Conservation (phyloP, 2,797 vertebrate species). For the Hybognathus amarus region DNA sequence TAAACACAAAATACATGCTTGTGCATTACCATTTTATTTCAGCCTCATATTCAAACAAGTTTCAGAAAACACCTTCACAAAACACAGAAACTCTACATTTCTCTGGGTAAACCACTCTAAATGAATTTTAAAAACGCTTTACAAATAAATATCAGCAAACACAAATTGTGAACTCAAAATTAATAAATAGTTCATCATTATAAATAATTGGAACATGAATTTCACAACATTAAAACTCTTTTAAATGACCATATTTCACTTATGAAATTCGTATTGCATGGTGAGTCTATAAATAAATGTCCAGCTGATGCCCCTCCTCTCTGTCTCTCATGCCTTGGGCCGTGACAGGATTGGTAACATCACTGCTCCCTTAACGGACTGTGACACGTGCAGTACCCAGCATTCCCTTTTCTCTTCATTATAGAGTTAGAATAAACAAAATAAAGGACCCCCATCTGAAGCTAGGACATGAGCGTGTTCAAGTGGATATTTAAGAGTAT, state of each 20-base stretch:
- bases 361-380: slow-evolving; percentile 45
- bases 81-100: slow-evolving; percentile 21
- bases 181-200: slow-evolving; percentile 35
- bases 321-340: slow-evolving; percentile 37
- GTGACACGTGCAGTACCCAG: slow-evolving; percentile 52
- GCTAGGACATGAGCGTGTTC: neutral
- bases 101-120: neutral
- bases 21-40: slow-evolving; percentile 31
- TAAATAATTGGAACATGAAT: slow-evolving; percentile 28
- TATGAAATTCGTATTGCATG: slow-evolving; percentile 27
- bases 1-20: slow-evolving; percentile 15
- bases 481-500: neutral
- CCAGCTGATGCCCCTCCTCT: slow-evolving; percentile 10
- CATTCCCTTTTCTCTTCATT: slow-evolving; percentile 35
- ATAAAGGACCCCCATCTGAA: slow-evolving; percentile 33
- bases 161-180: slow-evolving; percentile 22
- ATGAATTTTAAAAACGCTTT: slow-evolving; percentile 9
- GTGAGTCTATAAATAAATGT: slow-evolving; percentile 38
- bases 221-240: slow-evolving; percentile 19
- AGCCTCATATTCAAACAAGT: slow-evolving; percentile 24
- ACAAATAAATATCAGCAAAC: slow-evolving; percentile 41
- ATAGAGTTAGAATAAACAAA: slow-evolving; percentile 38
- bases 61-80: slow-evolving; percentile 36
- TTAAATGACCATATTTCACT: slow-evolving; percentile 21
- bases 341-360: slow-evolving; percentile 46